These are phyloP conservation scores for Disparrhopalites patrizii DNA, from an alignment of 2,888 invertebrate species.

Conservation along the genomic window DNA sequence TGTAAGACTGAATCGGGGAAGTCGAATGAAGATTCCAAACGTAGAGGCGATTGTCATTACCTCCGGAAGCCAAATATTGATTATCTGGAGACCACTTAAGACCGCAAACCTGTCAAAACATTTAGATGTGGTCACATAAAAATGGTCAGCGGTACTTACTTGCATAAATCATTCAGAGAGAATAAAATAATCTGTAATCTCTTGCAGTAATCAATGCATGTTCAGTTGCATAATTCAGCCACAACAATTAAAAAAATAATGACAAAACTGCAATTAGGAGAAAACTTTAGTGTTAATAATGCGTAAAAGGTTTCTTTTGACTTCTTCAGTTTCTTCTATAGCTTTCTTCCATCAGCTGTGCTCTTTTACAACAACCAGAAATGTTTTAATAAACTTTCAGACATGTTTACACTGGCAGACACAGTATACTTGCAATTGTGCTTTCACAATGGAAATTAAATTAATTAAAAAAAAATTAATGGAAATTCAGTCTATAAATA, in stretches of 20 bases:
- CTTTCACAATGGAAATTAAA: neutral
- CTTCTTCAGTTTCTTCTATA: no score
- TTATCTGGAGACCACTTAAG: conserved; percentile 98
- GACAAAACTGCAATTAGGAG: neutral
- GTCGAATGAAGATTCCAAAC: conserved; percentile 86
- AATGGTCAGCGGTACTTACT: no score
- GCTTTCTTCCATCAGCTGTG: no score
- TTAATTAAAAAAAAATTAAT: neutral
- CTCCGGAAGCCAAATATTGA: conserved; percentile 94
- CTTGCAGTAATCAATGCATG: neutral
- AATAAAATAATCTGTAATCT: no score
- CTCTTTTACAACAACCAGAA: no score
- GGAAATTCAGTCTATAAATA: neutral
- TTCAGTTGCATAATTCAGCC: neutral
- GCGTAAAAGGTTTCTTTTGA: no score
- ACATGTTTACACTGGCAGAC: no score
- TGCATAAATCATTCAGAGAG: no score
- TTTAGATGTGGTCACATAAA: no score
- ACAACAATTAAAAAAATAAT: neutral
- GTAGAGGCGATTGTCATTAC: conserved; percentile 93
- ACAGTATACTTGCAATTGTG: neutral
- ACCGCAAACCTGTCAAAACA: conserved; percentile 67
- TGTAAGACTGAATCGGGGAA: conserved; percentile 89
- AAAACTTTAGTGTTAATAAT: no score
- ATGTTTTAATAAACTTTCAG: no score